These are phyloP conservation scores for Trilocha varians DNA, from an alignment of 2,888 invertebrate genomes.

Conservation along the genomic window DNA sequence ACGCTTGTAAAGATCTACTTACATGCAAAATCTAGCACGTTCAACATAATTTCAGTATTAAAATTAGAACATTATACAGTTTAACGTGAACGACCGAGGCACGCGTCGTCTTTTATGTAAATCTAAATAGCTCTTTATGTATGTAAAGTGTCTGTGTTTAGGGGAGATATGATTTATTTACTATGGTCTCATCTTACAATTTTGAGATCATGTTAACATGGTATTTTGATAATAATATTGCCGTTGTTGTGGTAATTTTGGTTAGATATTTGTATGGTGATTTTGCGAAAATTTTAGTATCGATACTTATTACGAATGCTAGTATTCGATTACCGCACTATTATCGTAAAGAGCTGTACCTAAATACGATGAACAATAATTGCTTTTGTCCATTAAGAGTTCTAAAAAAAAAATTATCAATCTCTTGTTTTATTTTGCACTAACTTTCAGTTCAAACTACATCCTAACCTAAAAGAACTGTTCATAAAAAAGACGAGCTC, in stretches of 20 bases:
- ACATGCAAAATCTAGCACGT: conserved; percentile 1
- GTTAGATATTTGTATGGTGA: neutral
- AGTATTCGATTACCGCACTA: too few species aligned
- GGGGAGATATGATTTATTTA: neutral
- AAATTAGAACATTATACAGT: neutral
- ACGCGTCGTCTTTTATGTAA: neutral
- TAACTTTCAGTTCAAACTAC: too few species aligned
- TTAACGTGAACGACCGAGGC: neutral
- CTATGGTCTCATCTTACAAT: neutral
- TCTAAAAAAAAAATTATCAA: too few species aligned
- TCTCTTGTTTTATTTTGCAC: too few species aligned
- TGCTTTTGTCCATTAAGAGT: too few species aligned
- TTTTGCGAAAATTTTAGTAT: too few species aligned
- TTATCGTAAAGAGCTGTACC: too few species aligned
- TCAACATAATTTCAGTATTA: neutral
- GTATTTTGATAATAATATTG: neutral
- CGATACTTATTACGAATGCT: too few species aligned
- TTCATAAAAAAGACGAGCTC: too few species aligned
- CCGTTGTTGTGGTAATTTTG: neutral
- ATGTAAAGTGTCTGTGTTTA: neutral
- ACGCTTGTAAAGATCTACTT: neutral
- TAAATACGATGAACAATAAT: too few species aligned
- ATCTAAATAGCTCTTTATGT: neutral
- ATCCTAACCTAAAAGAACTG: too few species aligned
- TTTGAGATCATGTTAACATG: neutral